Evolutionary conservation across 2,797 vertebrate genomes (phyloP).

Genomic region (Molossus molossus): DNA sequence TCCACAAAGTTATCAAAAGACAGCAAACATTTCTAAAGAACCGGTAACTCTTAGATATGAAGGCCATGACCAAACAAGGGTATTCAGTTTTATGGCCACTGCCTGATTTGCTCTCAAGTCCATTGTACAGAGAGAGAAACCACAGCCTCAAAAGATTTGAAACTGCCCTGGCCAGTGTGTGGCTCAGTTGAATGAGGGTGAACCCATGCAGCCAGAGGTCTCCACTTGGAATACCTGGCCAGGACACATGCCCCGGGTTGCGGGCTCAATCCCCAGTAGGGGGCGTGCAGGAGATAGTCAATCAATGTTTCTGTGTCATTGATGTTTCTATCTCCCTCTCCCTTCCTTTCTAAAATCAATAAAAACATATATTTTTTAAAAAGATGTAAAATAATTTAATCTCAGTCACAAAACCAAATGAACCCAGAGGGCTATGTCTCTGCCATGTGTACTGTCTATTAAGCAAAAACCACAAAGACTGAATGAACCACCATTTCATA

Average conservation of each 20-base stretch:
- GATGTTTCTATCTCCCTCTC: neutral
- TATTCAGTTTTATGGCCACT: neutral
- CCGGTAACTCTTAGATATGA: neutral
- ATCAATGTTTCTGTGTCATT: neutral
- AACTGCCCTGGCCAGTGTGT: neutral
- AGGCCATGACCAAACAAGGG: neutral
- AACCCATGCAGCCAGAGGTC: neutral
- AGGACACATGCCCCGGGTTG: neutral
- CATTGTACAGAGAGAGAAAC: constrained; percentile 52
- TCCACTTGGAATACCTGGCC: neutral
- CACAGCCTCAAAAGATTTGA: neutral
- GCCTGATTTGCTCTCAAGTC: constrained; percentile 7
- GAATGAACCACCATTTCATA: neutral
- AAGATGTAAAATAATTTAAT: constrained; percentile 25
- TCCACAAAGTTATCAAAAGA: constrained; percentile 11
- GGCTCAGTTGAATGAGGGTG: neutral
- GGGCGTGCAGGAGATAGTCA: neutral
- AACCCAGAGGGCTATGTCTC: neutral
- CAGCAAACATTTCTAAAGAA: constrained; percentile 36
- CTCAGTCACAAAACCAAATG: neutral
- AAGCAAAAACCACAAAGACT: constrained; percentile 30
- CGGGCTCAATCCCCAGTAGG: neutral
- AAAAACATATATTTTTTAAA: neutral
- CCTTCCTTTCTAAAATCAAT: neutral
- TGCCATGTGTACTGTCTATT: neutral